phyloP scores from a whole-genome alignment of 2,888 invertebrate genomes.

The Melanchra persicariae region DNA sequence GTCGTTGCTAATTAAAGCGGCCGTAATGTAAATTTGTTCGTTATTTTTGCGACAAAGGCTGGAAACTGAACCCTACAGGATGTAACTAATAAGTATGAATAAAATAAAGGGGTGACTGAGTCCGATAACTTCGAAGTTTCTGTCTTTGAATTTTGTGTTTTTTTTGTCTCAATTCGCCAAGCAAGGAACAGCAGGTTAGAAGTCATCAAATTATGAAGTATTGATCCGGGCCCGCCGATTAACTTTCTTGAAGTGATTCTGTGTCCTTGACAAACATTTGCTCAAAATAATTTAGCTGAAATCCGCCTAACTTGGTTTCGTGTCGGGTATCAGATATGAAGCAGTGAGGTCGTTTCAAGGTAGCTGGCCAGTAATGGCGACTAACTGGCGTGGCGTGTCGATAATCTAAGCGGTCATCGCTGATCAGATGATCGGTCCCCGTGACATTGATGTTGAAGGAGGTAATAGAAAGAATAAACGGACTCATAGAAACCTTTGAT shows the following conservation, averaged over 20 bases:
- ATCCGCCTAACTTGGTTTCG: slow-evolving; percentile 38
- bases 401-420: slow-evolving; percentile 65
- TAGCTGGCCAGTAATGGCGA: slow-evolving; percentile 35
- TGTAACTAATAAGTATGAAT: slow-evolving; percentile 25
- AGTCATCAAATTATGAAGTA: background rate
- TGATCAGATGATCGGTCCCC: slow-evolving; percentile 17
- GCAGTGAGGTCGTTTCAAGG: slow-evolving; percentile 47
- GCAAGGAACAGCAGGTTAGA: background rate
- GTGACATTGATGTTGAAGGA: slow-evolving; percentile 20
- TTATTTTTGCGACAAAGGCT: slow-evolving; percentile 35
- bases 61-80: slow-evolving; percentile 15
- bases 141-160: background rate
- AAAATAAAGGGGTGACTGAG: background rate
- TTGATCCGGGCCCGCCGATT: background rate
- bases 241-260: slow-evolving; percentile 10
- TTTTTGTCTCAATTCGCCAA: too few species aligned
- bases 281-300: slow-evolving; percentile 30
- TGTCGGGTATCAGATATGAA: slow-evolving; percentile 51
- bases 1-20: slow-evolving; percentile 39
- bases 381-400: slow-evolving; percentile 58
- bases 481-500: background rate
- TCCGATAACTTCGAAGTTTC: background rate
- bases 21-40: slow-evolving; percentile 41
- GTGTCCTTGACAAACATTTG: slow-evolving; percentile 27
- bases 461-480: slow-evolving; percentile 17